Evolutionary conservation across 1,140 invertebrate species (phyloP), one percentile per base, ranked within the genome.

Genomic region (Lamellibrachia luymesi): DNA sequence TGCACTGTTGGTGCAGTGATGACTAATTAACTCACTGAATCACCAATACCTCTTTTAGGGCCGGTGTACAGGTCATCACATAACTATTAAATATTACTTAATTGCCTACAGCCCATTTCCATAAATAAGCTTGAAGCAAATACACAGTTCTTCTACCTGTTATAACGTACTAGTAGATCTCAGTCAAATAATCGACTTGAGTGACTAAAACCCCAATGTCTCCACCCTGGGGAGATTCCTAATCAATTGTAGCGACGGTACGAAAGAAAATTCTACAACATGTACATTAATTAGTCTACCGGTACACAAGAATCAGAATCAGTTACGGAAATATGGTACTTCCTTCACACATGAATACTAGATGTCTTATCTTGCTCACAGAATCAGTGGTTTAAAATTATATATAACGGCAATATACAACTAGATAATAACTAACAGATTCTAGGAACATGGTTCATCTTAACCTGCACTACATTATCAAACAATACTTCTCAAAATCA

Each of bases 61-160:
- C 64, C 25, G 64, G 52, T 13, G 52, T 13, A 7, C 52, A 56
- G 52, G 4, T 80, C 64, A 17, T 80, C 64, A 80, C 64, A 22
- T 80, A 80, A 80, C 64, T 80, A 80, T 80, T 80, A 80, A 80
- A 80, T 80, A 80, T 80, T 80, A 80, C 5, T 80, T 80, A 10
- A 80, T 80, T 80, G 13, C 64, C 64, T 80, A 80, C 64, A 8
- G 64, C 64, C 64, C 64, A 80, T 80, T 80, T 80, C 64, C 64
- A 80, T 80, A 80, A 80, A 80, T 80, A 80, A 80, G 64, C 64
- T 80, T 80, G 64, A 80, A 80, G 64, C 64, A 80, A 80, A 80
- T 80, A 80, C 64, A 80, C 64, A 80, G 64, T 80, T 80, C 13
- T 6, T 80, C 64, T 80, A 80, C 64, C 64, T 80, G 64, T 80